Percentiles rank a stretch among this genome's conserved stretches.
Evolutionary conservation across 2,113 vertebrate species (phyloP).

Genomic region (Apteryx mantelli): DNA sequence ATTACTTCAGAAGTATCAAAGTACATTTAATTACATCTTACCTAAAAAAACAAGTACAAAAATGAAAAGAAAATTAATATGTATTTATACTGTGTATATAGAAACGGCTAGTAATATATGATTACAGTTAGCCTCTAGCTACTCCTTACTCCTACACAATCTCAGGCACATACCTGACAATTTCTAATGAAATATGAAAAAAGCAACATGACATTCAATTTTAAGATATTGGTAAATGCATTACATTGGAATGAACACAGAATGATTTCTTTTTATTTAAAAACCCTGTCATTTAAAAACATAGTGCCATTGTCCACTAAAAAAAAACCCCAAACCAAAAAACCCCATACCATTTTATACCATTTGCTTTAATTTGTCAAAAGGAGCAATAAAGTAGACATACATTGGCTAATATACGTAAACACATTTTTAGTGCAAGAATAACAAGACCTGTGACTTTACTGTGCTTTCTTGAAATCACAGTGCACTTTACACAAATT

Average conservation of each 20-base stretch:
- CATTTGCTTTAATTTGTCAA: conserved; percentile 76
- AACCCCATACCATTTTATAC: conserved; percentile 75
- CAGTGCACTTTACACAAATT: conserved; percentile 88
- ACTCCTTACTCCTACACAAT: conserved; percentile 80
- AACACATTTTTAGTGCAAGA: conserved; percentile 90
- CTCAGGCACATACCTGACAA: conserved; percentile 83
- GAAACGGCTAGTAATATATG: conserved; percentile 82
- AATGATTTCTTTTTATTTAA: conserved; percentile 78
- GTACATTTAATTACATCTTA: conserved; percentile 86
- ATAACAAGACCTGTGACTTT: conserved; percentile 86
- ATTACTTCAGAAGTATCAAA: conserved; percentile 88
- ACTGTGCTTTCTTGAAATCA: conserved; percentile 86
- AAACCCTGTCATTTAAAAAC: conserved; percentile 85
- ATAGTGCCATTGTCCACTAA: conserved; percentile 80
- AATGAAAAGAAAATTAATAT: conserved; percentile 83
- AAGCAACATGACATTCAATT: conserved; percentile 82
- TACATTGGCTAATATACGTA: conserved; percentile 86
- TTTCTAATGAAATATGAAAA: conserved; percentile 79
- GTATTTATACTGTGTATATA: conserved; percentile 81
- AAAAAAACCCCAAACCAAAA: conserved; percentile 70
- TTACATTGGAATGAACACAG: conserved; percentile 78
- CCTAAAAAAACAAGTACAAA: conserved; percentile 88
- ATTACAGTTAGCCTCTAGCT: conserved; percentile 81
- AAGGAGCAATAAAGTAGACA: conserved; percentile 83
- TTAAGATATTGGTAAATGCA: conserved; percentile 79